Conservation (phyloP, 35 echinoderm and acorn worm genomes). For the Ptychodera flava region DNA sequence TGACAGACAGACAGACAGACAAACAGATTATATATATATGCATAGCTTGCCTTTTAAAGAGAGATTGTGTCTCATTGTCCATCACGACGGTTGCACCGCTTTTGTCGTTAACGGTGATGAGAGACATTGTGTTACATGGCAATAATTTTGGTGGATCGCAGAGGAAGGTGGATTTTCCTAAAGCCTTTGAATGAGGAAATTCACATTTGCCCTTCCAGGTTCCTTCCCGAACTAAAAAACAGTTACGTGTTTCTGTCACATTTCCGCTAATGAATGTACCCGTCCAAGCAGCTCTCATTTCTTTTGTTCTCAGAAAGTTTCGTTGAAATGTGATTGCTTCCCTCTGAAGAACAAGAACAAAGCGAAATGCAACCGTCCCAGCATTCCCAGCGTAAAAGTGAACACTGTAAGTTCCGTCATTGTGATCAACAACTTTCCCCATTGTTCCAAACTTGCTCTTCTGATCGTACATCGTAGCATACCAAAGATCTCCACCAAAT, state of each 20-base stretch:
- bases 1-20: no score
- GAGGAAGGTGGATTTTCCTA: background rate
- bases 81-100: background rate
- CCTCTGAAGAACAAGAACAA: background rate
- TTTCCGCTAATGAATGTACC: conserved; percentile 3
- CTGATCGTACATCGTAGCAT: background rate
- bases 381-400: background rate
- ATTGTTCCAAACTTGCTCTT: background rate
- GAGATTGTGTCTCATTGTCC: background rate
- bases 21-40: no score
- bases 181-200: conserved; percentile 3
- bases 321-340: background rate
- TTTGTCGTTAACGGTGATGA: background rate
- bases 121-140: background rate
- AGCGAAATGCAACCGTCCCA: background rate
- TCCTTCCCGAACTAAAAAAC: background rate
- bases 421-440: conserved; percentile 4
- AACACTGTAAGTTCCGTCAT: conserved; percentile 5
- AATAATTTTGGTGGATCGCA: conserved; percentile 3
- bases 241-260: background rate
- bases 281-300: background rate
- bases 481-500: conserved; percentile 13
- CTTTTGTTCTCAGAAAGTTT: background rate
- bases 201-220: conserved; percentile 10
- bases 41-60: background rate